These are phyloP conservation scores for Camponotus pennsylvanicus DNA, from an alignment of 1,140 invertebrate species.

Conservation along the genomic window DNA sequence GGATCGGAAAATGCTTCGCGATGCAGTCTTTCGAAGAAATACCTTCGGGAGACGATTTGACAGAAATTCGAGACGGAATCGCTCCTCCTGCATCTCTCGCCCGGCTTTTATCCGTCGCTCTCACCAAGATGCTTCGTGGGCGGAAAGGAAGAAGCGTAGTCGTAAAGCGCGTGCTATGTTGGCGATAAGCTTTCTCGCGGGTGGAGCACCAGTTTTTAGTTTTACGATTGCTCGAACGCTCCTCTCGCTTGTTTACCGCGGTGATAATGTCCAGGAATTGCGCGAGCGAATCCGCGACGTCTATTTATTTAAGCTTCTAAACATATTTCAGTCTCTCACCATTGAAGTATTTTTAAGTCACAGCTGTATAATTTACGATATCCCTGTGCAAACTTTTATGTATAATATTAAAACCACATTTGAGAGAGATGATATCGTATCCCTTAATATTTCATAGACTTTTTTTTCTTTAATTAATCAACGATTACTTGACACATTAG, in stretches of 20 bases:
- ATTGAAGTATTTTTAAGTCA: not conserved
- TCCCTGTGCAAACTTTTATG: not conserved
- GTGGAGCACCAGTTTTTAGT: constrained; percentile 52
- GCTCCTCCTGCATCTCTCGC: constrained; percentile 39
- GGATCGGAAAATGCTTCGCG: not conserved
- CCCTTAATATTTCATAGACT: not conserved
- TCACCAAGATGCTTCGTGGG: constrained; percentile 37
- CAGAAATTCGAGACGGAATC: constrained; percentile 53
- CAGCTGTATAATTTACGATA: not conserved
- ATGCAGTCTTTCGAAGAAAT: not conserved
- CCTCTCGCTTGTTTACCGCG: constrained; percentile 15
- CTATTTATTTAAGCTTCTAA: constrained; percentile 21
- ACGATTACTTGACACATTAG: not conserved
- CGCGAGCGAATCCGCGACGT: not conserved
- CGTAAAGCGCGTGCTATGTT: constrained; percentile 59
- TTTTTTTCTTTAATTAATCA: not conserved
- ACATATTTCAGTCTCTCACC: not conserved
- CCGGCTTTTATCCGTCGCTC: constrained; percentile 19
- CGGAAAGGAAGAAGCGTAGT: constrained; percentile 40
- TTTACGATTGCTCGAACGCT: constrained; percentile 47
- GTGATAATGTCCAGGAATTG: constrained; percentile 30
- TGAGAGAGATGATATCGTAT: not conserved
- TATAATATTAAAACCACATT: not conserved
- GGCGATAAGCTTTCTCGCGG: constrained; percentile 40
- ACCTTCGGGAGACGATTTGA: constrained; percentile 9